Conservation (phyloP, 2,888 invertebrate species). For the Macaria liturata region DNA sequence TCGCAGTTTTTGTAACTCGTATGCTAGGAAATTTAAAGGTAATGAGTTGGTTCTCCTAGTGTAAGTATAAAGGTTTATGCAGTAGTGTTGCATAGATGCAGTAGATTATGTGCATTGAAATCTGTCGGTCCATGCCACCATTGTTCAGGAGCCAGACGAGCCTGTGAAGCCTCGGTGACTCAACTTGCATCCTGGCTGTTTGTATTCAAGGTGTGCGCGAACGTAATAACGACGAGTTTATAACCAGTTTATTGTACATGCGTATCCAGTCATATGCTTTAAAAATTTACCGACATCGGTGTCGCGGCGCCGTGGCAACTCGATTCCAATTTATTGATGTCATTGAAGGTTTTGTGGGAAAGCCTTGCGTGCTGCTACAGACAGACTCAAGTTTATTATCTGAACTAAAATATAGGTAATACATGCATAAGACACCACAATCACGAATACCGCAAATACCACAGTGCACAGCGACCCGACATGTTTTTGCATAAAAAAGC, state of each 20-base stretch:
- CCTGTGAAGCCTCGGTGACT: slow-evolving; percentile 19
- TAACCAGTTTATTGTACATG: slow-evolving; percentile 23
- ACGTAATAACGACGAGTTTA: slow-evolving; percentile 25
- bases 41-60: too few species aligned
- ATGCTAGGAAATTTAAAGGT: too few species aligned
- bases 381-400: not conserved
- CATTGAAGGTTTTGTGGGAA: slow-evolving; percentile 7
- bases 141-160: slow-evolving; percentile 23
- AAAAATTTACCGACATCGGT: slow-evolving; percentile 11
- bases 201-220: slow-evolving; percentile 30
- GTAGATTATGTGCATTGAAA: slow-evolving; percentile 26
- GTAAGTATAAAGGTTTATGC: not conserved
- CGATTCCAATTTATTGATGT: slow-evolving; percentile 11
- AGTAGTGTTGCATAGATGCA: not conserved
- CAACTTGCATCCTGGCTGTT: slow-evolving; percentile 30
- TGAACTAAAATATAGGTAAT: too few species aligned
- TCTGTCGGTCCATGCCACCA: slow-evolving; percentile 25
- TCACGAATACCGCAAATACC: too few species aligned
- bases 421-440: too few species aligned
- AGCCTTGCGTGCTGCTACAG: slow-evolving; percentile 8
- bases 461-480: not conserved
- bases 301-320: slow-evolving; percentile 10
- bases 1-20: too few species aligned
- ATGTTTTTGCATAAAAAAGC: not conserved
- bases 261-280: slow-evolving; percentile 11